Conservation (phyloP, 53 echinoderm and acorn worm species). For the Mesocentrotus franciscanus region DNA sequence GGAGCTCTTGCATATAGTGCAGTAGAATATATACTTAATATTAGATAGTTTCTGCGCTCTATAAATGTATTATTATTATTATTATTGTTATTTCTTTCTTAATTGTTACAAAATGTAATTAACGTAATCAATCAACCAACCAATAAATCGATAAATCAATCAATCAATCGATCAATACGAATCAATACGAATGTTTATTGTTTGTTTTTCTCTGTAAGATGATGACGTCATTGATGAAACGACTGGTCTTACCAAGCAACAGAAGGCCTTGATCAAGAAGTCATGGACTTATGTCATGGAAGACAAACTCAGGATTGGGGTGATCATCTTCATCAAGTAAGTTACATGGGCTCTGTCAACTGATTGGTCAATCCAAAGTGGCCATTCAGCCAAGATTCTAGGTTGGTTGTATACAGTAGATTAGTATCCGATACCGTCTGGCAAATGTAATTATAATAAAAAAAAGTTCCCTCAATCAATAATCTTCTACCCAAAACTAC, state of each 20-base stretch:
- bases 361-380: background rate
- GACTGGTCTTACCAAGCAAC: constrained; percentile 74
- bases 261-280: constrained; percentile 78
- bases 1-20: too few relatives aligned
- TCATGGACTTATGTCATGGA: constrained; percentile 79
- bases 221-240: constrained; percentile 70
- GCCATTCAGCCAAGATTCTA: too few relatives aligned
- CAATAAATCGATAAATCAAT: background rate
- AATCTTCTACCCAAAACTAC: too few relatives aligned
- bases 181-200: background rate
- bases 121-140: background rate
- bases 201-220: constrained; percentile 44
- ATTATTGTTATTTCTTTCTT: too few relatives aligned
- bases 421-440: too few relatives aligned
- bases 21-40: too few relatives aligned
- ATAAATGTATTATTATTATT: too few relatives aligned
- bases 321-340: constrained; percentile 79
- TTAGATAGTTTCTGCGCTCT: too few relatives aligned
- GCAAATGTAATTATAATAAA: too few relatives aligned
- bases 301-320: constrained; percentile 79
- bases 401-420: too few relatives aligned
- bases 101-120: too few relatives aligned
- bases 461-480: too few relatives aligned
- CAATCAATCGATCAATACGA: background rate
- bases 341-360: background rate